Evolutionary conservation across 2,888 invertebrate genomes (phyloP).

Genomic region (Anticlea derivata): DNA sequence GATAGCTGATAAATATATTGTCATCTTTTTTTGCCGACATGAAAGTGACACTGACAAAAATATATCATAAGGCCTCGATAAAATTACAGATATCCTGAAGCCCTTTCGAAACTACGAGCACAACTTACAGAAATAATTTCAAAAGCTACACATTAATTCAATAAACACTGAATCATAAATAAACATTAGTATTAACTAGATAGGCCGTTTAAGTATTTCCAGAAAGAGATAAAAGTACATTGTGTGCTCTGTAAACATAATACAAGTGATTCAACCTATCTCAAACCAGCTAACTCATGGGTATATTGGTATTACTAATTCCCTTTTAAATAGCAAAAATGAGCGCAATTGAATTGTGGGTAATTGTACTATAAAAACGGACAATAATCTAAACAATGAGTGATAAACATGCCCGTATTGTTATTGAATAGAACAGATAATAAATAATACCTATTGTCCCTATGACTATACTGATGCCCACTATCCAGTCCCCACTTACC

Average conservation of each 20-base stretch:
- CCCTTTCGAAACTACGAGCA: too few relatives aligned
- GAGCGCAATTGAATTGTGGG: constrained; percentile 9
- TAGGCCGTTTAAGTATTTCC: constrained; percentile 10
- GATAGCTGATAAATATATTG: too few relatives aligned
- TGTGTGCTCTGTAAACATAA: constrained; percentile 12
- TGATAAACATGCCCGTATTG: constrained; percentile 17
- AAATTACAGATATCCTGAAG: too few relatives aligned
- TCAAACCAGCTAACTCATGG: constrained; percentile 7
- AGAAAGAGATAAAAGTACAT: constrained; percentile 11
- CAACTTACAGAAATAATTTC: too few relatives aligned
- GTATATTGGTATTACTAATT: background rate
- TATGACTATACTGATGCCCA: background rate
- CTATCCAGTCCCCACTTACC: background rate
- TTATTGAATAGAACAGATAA: constrained; percentile 14
- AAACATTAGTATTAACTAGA: constrained; percentile 4
- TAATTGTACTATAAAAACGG: constrained; percentile 12
- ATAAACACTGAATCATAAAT: constrained; percentile 13
- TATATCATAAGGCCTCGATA: too few relatives aligned
- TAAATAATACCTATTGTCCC: constrained; percentile 9
- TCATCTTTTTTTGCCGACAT: too few relatives aligned
- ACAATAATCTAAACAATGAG: constrained; percentile 19
- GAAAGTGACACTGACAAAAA: too few relatives aligned
- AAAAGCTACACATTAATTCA: background rate
- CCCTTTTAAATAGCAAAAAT: constrained; percentile 1
- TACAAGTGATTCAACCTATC: constrained; percentile 5